These are phyloP conservation scores for Conopomorpha cramerella DNA, from an alignment of 1,140 invertebrate species.

Conservation along the genomic window DNA sequence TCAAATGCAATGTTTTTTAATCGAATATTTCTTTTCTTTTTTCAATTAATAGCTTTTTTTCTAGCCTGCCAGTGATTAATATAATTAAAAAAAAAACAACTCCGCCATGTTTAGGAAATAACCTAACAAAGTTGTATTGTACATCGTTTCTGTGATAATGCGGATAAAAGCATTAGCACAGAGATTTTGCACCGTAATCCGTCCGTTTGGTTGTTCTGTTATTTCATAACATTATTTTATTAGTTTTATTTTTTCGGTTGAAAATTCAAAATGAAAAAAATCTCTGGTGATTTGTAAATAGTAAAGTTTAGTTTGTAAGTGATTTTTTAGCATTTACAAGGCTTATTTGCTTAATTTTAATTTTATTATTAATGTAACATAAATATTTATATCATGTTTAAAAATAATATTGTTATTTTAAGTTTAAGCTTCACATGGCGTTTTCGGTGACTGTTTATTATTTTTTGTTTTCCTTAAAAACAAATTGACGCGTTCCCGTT, in stretches of 20 bases:
- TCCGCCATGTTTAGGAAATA: not conserved
- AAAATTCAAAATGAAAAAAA: slow-evolving; percentile 2
- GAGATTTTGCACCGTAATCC: not conserved
- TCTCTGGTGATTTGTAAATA: slow-evolving; percentile 56
- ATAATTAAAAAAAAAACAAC: no score
- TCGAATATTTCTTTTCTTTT: not conserved
- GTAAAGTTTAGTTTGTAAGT: slow-evolving; percentile 55
- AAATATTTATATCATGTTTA: slow-evolving; percentile 55
- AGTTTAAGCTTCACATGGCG: slow-evolving; percentile 38
- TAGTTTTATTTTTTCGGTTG: not conserved
- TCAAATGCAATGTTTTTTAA: not conserved
- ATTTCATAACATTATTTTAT: slow-evolving; percentile 2
- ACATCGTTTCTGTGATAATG: not conserved
- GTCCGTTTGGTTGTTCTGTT: slow-evolving; percentile 3
- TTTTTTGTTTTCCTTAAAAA: not conserved
- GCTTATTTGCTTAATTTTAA: slow-evolving; percentile 45
- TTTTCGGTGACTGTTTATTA: slow-evolving; percentile 4
- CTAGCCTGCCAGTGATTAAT: no score
- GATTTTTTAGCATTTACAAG: slow-evolving; percentile 41
- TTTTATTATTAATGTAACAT: slow-evolving; percentile 45
- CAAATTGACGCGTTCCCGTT: no score
- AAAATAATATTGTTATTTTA: slow-evolving; percentile 39
- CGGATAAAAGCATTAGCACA: not conserved
- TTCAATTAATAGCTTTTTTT: not conserved
- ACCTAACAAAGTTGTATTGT: not conserved